Base-by-base conservation (phyloP, 1,140 invertebrate genomes). In the Bombus waltoni region DNA sequence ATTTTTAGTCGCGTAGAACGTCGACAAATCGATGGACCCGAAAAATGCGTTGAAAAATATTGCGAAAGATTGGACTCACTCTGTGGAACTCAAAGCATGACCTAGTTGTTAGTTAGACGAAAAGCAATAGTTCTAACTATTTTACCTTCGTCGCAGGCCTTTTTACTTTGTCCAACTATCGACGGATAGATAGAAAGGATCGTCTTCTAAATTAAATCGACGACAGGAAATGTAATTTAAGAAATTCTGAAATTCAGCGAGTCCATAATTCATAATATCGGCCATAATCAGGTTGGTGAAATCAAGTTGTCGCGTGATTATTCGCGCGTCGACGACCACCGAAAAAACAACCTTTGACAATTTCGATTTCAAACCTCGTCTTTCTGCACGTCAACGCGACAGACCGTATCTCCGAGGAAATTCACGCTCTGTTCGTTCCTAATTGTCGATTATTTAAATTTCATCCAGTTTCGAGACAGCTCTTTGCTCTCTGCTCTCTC, bases 361-460 rank as follows among this genome's bases (percentile, higher is more conserved):
- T 42, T 68, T 53, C 57, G 32, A 47, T 83, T 28, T 25, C 42
- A 18, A 38, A 65, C 9, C 9, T 35, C 18, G 35, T 32, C 53
- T 83, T 83, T 76, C 32, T 22, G 9, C 59, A 32, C 72, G 72
- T 73, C 57, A 76, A 5, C n/a, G 62, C 65, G 72, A 40, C 70
- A 25, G 40, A 62, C 32, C 72, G 22, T 35, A 22, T 40, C 53
- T 28, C 15, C n/a, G 70, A 59, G 65, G 72, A 86, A 83, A 89
- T 89, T 90, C 85, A 86, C 82, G 77, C 87, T 85, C 38, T 53
- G 74, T 74, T 85, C 44, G 76, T 22, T 80, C 70, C 40, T 89
- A 88, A 88, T 85, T 80, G 82, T 40, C 86, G 86, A 91, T 91
- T 91, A 91, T 91, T 91, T 85, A 86, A 89, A 91, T 91, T 83